phyloP scores from a whole-genome alignment of 2,113 vertebrate species.

The Nothocercus julius region DNA sequence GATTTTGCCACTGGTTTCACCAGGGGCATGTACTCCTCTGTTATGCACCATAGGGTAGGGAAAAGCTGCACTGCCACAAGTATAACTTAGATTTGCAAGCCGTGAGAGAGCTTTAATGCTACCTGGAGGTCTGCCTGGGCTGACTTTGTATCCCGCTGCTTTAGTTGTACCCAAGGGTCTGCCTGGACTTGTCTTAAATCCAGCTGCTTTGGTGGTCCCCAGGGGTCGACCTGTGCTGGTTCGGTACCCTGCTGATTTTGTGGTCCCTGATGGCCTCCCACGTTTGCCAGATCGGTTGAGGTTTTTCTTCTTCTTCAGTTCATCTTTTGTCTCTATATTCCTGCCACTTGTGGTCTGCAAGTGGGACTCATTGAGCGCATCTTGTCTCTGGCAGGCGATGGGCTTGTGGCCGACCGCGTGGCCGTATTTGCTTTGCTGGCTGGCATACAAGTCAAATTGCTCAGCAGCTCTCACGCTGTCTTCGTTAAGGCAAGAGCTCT shows the following conservation, averaged over 20 bases:
- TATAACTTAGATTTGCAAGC: conserved; percentile 92
- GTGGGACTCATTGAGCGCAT: conserved; percentile 79
- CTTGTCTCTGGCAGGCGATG: conserved; percentile 89
- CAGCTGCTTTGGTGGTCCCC: conserved; percentile 96
- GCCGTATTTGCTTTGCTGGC: conserved; percentile 88
- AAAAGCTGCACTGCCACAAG: conserved; percentile 90
- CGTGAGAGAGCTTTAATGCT: conserved; percentile 97
- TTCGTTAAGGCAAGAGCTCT: conserved; percentile 91
- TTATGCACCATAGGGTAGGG: conserved; percentile 91
- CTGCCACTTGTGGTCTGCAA: conserved; percentile 82
- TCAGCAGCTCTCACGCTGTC: conserved; percentile 86
- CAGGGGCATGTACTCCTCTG: conserved; percentile 83
- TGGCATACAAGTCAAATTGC: conserved; percentile 92
- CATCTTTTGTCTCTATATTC: conserved; percentile 83
- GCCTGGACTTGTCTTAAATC: conserved; percentile 98
- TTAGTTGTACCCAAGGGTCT: conserved; percentile 96
- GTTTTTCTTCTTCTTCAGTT: conserved; percentile 94
- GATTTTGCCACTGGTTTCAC: conserved; percentile 86
- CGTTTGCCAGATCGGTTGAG: conserved; percentile 91
- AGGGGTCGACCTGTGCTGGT: conserved; percentile 97
- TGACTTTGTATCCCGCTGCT: conserved; percentile 98
- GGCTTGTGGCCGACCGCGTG: conserved; percentile 88
- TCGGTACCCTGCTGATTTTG: conserved; percentile 95
- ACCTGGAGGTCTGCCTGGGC: conserved; percentile 95
- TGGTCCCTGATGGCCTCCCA: conserved; percentile 93